Evolutionary conservation across 2,888 invertebrate species (phyloP).

Genomic region (Gandaritis pyraliata): DNA sequence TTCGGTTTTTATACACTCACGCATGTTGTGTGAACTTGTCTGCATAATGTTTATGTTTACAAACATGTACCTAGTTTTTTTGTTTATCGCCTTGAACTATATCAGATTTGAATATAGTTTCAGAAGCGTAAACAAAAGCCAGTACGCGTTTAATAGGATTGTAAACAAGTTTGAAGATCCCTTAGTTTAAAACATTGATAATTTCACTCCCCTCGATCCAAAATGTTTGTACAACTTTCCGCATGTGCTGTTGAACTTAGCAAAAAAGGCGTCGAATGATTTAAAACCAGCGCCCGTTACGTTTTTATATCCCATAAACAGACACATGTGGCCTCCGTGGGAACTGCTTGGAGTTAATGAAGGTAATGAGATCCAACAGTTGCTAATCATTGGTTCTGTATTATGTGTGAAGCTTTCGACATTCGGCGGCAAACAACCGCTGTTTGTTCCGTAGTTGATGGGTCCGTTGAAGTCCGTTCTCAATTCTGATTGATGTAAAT

Average conservation of each 20-base stretch:
- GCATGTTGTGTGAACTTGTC: constrained; percentile 12
- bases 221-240: constrained; percentile 52
- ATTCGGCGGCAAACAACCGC: constrained; percentile 30
- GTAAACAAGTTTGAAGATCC: constrained; percentile 15
- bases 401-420: constrained; percentile 35
- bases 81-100: constrained; percentile 10
- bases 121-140: not conserved
- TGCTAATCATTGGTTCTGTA: constrained; percentile 64
- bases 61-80: constrained; percentile 7
- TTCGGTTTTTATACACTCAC: constrained; percentile 20
- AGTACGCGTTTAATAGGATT: constrained; percentile 12
- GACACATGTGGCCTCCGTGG: constrained; percentile 73
- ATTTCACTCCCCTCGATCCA: constrained; percentile 22
- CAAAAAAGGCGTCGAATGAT: constrained; percentile 68
- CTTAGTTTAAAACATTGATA: constrained; percentile 4
- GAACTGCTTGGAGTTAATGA: constrained; percentile 63
- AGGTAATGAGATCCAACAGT: constrained; percentile 68
- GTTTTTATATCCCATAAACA: constrained; percentile 65
- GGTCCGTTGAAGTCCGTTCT: constrained; percentile 12
- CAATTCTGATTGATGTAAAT: constrained; percentile 15
- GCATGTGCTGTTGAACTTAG: constrained; percentile 39
- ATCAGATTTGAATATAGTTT: constrained; percentile 5
- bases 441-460: constrained; percentile 34
- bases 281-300: constrained; percentile 59
- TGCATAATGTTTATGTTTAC: constrained; percentile 16